phyloP scores from a whole-genome alignment of 1,140 invertebrate genomes.

The Zaprionus capensis region DNA sequence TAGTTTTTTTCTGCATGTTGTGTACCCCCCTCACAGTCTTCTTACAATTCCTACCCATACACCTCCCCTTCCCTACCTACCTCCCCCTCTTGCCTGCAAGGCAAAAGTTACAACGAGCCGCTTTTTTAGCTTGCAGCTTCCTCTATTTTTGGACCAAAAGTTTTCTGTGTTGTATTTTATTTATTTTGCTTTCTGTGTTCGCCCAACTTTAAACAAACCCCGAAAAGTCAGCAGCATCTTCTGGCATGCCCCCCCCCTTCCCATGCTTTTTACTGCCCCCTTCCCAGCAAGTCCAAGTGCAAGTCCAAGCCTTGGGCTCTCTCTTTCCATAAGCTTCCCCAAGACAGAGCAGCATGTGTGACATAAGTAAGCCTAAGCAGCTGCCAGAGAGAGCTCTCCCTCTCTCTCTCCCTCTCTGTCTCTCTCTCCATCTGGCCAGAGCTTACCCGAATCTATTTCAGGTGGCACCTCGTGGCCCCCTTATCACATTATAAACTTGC shows the following conservation, averaged over 20 bases:
- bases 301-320: constrained; percentile 36
- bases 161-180: constrained; percentile 69
- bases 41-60: too few species aligned
- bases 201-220: constrained; percentile 66
- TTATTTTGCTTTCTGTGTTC: constrained; percentile 60
- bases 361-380: constrained; percentile 78
- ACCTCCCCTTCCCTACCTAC: neutral
- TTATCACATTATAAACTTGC: constrained; percentile 10
- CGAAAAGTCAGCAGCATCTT: constrained; percentile 50
- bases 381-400: constrained; percentile 18
- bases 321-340: constrained; percentile 20
- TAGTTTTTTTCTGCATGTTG: constrained; percentile 72
- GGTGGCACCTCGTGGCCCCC: neutral
- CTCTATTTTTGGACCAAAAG: constrained; percentile 42
- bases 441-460: constrained; percentile 5
- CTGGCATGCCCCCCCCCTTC: too few species aligned
- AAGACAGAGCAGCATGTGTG: constrained; percentile 50
- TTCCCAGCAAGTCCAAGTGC: neutral
- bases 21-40: constrained; percentile 7
- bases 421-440: neutral
- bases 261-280: too few species aligned
- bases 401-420: neutral
- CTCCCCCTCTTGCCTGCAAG: constrained; percentile 42
- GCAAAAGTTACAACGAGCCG: constrained; percentile 65
- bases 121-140: constrained; percentile 24